Base-by-base conservation (phyloP, 2,113 vertebrate species). In the Tupaia tana region DNA sequence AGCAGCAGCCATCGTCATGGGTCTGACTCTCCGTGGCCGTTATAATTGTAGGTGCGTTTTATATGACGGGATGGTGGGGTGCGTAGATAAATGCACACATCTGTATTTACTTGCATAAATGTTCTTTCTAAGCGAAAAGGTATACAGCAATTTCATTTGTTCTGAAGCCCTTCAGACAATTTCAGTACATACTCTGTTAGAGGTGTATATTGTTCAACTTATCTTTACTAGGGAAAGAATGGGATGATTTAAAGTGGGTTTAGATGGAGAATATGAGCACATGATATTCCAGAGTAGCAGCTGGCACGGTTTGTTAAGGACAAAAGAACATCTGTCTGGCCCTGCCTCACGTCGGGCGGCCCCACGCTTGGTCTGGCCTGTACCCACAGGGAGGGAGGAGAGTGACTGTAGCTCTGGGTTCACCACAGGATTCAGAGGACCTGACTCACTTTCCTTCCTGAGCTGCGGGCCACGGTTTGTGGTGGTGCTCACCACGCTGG, bases 381-480 rank as follows among this genome's bases (percentile, higher is more conserved):
- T 1, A 8, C 75, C 87, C 93, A 27, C 71, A 73, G 93, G 87
- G 59, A 67, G 91, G 22, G 22, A 66, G 34, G 75, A 67, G 77
- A 82, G 94, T 77, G 95, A 93, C 86, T 67, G 86, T 83, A 73
- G 66, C 89, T 73, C 59, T 92, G 84, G n/a, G 54, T 16, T 82
- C 5, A 69, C 71, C 95, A 27, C 63, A 86, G 93, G 87, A 54
- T 74, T 78, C 94, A 90, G 69, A 89, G 77, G 79, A 92, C 91
- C 78, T 96, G 96, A 97, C 84, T 96, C 96, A 96, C 86, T 97
- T 96, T 91, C 82, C 79, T 96, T 92, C 73, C 71, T 0, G 20
- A 93, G 84, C 66, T 91, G 54, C 58, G n/a, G 15, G 58, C 89
- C 58, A 7, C 24, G 63, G 91, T 86, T 74, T 93, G 92, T 86